Base-by-base conservation (phyloP, 2,113 vertebrate genomes). In the Ceyx melanurus region DNA sequence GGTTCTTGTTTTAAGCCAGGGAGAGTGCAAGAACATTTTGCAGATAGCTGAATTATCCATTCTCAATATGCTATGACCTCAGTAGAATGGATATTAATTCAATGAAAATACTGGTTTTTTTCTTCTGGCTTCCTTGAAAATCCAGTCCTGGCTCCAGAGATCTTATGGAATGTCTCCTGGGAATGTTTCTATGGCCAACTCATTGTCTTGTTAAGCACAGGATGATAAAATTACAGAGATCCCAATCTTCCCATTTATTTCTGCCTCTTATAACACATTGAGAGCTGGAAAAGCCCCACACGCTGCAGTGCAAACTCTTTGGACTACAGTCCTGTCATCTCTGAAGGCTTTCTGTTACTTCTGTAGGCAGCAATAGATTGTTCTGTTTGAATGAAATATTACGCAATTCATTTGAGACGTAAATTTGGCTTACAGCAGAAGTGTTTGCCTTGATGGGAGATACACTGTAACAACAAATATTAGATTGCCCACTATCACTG, bases 401-500 rank as follows among this genome's bases (percentile, higher is more conserved):
- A 82, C 53, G 51, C 9, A 23, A 80, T 95, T 95, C 40, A 10
- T 91, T 81, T 57, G 73, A 93, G 96, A 84, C 95, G 90, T 65
- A 95, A 94, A 91, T 94, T 83, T 95, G 96, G 94, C 96, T 97
- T 90, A 86, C 64, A 76, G 91, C 61, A 94, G 92, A 89, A 96
- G 76, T 31, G 11, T 89, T 91, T 86, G 86, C 76, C 91, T 93
- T 89, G 90, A 91, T 0, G 3, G 22, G 82, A 86, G 84, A 82
- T 13, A 1, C 82, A 96, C 93, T 96, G 79, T 97, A 97, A 89
- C 87, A 90, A 88, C 92, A 96, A 94, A 92, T 82, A 78, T 45
- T 94, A 78, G 84, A 92, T 86, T 91, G 89, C 66, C 57, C 89
- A 83, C 90, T 92, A 37, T 78, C 85, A 80, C 89, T 80, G 89